Evolutionary conservation across 2,888 invertebrate genomes (phyloP).

Genomic region (Melitaea athalia): DNA sequence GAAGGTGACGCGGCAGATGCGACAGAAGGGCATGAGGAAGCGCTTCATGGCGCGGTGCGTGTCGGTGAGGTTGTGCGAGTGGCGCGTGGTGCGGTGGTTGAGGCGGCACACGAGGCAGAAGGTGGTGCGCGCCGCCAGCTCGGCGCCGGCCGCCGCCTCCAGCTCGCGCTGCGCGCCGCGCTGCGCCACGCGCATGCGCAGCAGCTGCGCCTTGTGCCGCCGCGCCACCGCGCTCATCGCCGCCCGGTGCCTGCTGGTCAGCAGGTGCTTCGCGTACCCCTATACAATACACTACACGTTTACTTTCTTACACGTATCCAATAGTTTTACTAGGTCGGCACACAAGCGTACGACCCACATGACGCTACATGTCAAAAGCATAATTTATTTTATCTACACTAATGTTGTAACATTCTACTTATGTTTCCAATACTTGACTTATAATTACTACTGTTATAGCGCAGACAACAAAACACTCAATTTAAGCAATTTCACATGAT

Average conservation of each 20-base stretch:
- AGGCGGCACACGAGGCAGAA: slow-evolving; percentile 89
- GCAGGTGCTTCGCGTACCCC: slow-evolving; percentile 89
- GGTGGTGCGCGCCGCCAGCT: slow-evolving; percentile 83
- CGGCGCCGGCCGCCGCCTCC: slow-evolving; percentile 86
- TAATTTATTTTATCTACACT: too few relatives aligned
- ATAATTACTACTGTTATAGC: too few relatives aligned
- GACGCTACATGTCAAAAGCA: too few relatives aligned
- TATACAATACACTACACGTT: too few relatives aligned
- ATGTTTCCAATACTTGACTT: too few relatives aligned
- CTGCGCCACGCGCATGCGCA: slow-evolving; percentile 90
- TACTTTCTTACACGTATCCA: too few relatives aligned
- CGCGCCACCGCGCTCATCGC: slow-evolving; percentile 89
- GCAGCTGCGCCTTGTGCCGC: slow-evolving; percentile 87
- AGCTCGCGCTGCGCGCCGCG: slow-evolving; percentile 90
- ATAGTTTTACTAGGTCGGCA: slow-evolving; percentile 15
- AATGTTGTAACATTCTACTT: too few relatives aligned
- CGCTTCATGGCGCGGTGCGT: slow-evolving; percentile 92
- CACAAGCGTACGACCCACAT: not conserved
- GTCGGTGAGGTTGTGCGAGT: slow-evolving; percentile 89
- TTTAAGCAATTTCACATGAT: too few relatives aligned
- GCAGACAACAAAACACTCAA: too few relatives aligned
- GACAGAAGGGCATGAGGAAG: slow-evolving; percentile 91
- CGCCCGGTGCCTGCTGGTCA: slow-evolving; percentile 86
- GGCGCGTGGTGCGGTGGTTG: slow-evolving; percentile 88
- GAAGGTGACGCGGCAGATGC: slow-evolving; percentile 88